Percentiles rank a stretch among this genome's conserved stretches.
Evolutionary conservation across 2,113 vertebrate genomes (phyloP).

Genomic region (Prietella phreatophila): DNA sequence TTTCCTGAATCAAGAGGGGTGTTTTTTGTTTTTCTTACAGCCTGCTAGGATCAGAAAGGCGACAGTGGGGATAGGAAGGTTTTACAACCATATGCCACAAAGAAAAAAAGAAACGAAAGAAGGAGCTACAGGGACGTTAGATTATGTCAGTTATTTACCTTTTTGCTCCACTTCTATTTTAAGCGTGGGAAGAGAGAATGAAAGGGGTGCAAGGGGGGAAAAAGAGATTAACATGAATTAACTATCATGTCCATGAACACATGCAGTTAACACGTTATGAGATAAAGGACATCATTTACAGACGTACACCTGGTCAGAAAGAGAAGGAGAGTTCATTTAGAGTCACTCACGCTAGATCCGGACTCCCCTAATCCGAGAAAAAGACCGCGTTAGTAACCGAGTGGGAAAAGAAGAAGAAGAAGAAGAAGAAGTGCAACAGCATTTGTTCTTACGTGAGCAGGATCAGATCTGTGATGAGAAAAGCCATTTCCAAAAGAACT

Average conservation of each 20-base stretch:
- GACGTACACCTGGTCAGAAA: constrained; percentile 80
- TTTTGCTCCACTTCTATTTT: constrained; percentile 99
- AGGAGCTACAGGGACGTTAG: constrained; percentile 88
- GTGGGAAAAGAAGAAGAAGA: not conserved
- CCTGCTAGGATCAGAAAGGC: constrained; percentile 84
- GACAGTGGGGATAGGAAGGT: constrained; percentile 83
- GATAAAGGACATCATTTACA: constrained; percentile 78
- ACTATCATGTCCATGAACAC: constrained; percentile 88
- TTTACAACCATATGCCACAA: constrained; percentile 91
- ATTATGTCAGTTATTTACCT: constrained; percentile 98
- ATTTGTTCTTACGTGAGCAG: not conserved
- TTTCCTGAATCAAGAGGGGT: constrained; percentile 63
- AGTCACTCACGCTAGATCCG: not conserved
- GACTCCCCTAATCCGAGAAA: constrained; percentile 29
- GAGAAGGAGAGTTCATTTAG: constrained; percentile 62
- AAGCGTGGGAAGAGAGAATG: constrained; percentile 99
- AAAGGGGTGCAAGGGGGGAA: constrained; percentile 91
- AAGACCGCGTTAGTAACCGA: constrained; percentile 64
- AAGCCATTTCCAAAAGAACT: constrained; percentile 42
- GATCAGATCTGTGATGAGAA: not conserved
- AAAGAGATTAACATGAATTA: constrained; percentile 99
- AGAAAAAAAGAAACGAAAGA: constrained; percentile 69
- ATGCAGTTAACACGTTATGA: constrained; percentile 92
- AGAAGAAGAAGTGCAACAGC: not conserved
- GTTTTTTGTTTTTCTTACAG: constrained; percentile 61